phyloP scores from a whole-genome alignment of 2,888 invertebrate genomes.

The Amphipyra berbera region DNA sequence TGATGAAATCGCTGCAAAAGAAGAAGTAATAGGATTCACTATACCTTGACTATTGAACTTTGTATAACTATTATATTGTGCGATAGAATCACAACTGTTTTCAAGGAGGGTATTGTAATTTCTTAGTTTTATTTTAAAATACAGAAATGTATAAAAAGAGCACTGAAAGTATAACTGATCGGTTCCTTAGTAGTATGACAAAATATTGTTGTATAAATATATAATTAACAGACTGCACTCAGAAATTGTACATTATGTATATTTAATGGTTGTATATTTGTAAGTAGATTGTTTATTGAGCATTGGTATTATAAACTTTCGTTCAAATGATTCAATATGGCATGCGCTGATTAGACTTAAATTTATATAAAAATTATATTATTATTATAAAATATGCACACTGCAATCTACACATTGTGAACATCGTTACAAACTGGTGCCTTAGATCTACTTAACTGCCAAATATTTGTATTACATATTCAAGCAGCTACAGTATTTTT shows the following conservation, averaged over 20 bases:
- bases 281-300: conserved; percentile 23
- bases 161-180: conserved; percentile 23
- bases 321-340: background rate
- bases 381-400: conserved; percentile 1
- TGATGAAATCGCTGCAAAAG: conserved; percentile 95
- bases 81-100: conserved; percentile 39
- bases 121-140: conserved; percentile 23
- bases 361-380: conserved; percentile 8
- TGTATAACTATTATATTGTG: conserved; percentile 21
- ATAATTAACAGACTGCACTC: conserved; percentile 2
- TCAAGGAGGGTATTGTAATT: conserved; percentile 7
- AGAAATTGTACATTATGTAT: conserved; percentile 34
- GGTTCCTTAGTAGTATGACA: conserved; percentile 15
- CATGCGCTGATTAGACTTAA: background rate
- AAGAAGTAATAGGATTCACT: conserved; percentile 76
- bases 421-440: conserved; percentile 32
- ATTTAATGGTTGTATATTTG: conserved; percentile 43
- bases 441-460: conserved; percentile 40
- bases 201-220: conserved; percentile 15
- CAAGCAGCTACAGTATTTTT: conserved; percentile 50
- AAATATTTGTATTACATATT: conserved; percentile 36
- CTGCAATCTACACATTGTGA: conserved; percentile 13
- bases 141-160: conserved; percentile 23
- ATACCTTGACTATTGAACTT: background rate
- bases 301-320: conserved; percentile 3